Base-by-base conservation (phyloP, 2,888 invertebrate genomes). In the Drosophila antonietae region DNA sequence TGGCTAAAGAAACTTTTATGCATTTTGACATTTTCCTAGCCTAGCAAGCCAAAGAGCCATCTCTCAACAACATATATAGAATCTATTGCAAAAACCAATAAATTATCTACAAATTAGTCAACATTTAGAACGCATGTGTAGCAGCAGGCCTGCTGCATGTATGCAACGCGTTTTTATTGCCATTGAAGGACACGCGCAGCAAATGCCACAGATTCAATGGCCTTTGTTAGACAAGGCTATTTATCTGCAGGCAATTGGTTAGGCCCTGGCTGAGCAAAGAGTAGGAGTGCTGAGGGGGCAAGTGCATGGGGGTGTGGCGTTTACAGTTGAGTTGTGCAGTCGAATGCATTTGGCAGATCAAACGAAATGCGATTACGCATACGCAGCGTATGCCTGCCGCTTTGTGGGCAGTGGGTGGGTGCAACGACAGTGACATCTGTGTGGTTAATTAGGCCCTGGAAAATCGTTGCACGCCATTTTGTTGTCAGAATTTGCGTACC, bases 401-500 rank as follows among this genome's bases (percentile, higher is more conserved):
- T 68, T 53, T 60, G 64, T 43, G 52, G 33, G 15, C n/a, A 1
- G 6, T 7, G 28, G 15, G 47, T 15, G 10, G 20, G 9, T 9
- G 28, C 37, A 18, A 28, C 47, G 39, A 20, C 58, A 31, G 37
- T 73, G 68, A 65, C 64, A 77, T 74, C 52, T 31, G 49, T 46
- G 66, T 58, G 70, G 61, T 74, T 84, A 84, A 84, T 89, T 84
- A 81, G 77, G 63, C 58, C 43, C 52, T 41, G 53, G 55, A 55
- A 69, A 75, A 82, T 53, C 58, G 68, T 61, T 68, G 75, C 69
- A 80, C 87, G 76, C 87, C 83, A 83, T 81, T 86, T 78, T 66
- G 75, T 70, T 86, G 83, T 80, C 83, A 58, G 68, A 53, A 39
- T 55, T 52, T 56, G 41, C 41, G 76, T 68, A 73, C 58, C 78